Base-by-base conservation (phyloP, 1,140 invertebrate genomes). In the Micrasema longulum region DNA sequence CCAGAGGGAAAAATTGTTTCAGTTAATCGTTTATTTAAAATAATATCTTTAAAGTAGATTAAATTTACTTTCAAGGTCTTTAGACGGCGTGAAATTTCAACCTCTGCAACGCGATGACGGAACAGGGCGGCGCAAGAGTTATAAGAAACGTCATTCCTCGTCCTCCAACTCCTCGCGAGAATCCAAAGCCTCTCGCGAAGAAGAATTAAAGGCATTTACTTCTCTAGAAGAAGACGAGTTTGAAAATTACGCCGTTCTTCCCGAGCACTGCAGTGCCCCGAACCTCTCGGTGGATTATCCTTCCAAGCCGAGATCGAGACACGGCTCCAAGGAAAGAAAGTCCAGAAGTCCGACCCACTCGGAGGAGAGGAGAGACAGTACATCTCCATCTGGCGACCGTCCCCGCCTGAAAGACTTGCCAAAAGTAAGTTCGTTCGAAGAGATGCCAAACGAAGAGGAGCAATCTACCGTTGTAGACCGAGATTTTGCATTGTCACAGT, bases 171-270 rank as follows among this genome's bases (percentile, higher is more conserved):
- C 86, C 11, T 88, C 87, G 22, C 81, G 79, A 71, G 86, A 87
- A 6, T 88, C 82, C 0, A 63, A 81, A 63, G 87, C 86, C 45
- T 86, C 85, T 16, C 85, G 87, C 16, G 87, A 89, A 69, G 87
- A 89, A 72, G 87, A 88, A 77, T 77, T 88, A 18, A 85, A 86
- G 78, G 86, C 86, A 80, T 88, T 88, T 69, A 88, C 87, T 57
- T 88, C 87, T 43, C 81, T 88, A 62, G 87, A 88, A 77, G 86
- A 88, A 78, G 84, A 85, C 69, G 87, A 89, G 73, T 84, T 87
- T 66, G 81, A 83, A 77, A 16, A 23, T 20, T 16, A 50, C 9
- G 72, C 45, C 0, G 79, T 77, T 74, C 77, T 70, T 60, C 77
- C 78, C 76, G 53, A 77, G 68, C 76, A 57, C 60, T 80, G 80